Evolutionary conservation across 2,113 vertebrate genomes (phyloP).

Genomic region (Mobula hypostoma): DNA sequence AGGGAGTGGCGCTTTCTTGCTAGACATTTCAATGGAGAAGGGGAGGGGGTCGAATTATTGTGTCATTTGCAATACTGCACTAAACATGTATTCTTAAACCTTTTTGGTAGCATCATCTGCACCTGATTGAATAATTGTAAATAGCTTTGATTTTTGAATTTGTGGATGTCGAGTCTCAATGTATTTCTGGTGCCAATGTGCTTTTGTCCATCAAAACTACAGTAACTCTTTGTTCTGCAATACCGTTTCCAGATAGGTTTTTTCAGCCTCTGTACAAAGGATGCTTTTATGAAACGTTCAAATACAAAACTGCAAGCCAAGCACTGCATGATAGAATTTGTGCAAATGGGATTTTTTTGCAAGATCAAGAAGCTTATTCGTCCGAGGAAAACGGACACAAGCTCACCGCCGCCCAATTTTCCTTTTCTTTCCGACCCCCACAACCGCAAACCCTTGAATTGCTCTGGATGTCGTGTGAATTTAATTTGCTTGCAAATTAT

Average conservation of each 20-base stretch:
- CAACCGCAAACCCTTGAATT: background rate
- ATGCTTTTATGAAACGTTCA: background rate
- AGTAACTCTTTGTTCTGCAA: conserved; percentile 28
- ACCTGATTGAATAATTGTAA: conserved; percentile 22
- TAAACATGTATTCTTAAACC: background rate
- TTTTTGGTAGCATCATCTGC: background rate
- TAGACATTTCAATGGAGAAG: background rate
- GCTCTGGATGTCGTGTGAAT: background rate
- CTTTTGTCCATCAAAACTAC: background rate
- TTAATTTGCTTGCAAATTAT: background rate
- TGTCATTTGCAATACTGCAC: background rate
- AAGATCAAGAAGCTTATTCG: background rate
- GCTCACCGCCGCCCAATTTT: too few relatives aligned
- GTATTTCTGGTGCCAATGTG: background rate
- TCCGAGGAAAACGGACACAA: background rate
- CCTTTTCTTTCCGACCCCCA: too few relatives aligned
- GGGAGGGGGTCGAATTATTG: background rate
- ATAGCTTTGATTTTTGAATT: background rate
- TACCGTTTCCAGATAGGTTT: background rate
- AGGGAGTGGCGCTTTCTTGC: conserved; percentile 20
- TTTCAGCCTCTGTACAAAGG: background rate
- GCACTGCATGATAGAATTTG: background rate
- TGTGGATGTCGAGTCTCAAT: background rate
- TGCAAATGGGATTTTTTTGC: too few relatives aligned
- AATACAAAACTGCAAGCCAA: too few relatives aligned